Evolutionary conservation across 2,888 invertebrate species (phyloP).

Genomic region (Eupithecia abbreviata): DNA sequence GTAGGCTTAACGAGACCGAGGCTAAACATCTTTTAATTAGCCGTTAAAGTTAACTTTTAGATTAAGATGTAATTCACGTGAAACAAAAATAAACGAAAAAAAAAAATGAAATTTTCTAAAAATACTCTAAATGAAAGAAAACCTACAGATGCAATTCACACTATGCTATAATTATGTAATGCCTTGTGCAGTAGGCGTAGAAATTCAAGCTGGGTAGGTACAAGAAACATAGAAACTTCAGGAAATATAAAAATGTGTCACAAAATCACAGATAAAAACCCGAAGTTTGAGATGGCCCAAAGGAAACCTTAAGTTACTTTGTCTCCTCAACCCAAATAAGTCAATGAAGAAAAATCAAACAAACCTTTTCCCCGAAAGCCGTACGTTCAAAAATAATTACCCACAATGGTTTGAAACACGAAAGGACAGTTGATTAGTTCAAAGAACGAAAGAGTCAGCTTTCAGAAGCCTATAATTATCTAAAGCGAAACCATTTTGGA

Average conservation of each 20-base stretch:
- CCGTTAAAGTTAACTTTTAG: no score
- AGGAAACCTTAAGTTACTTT: not conserved
- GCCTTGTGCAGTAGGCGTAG: not conserved
- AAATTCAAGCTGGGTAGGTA: not conserved
- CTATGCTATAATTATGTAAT: not conserved
- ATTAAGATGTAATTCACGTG: no score
- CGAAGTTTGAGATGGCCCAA: no score
- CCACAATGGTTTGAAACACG: constrained; percentile 38
- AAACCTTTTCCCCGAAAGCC: constrained; percentile 4
- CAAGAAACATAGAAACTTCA: not conserved
- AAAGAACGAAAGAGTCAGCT: constrained; percentile 61
- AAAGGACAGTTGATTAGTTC: constrained; percentile 65
- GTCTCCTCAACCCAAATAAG: not conserved
- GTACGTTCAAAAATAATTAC: constrained; percentile 41
- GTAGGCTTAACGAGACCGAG: no score
- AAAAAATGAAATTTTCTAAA: no score
- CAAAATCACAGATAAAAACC: no score
- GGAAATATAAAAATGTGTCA: not conserved
- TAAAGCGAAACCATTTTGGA: constrained; percentile 76
- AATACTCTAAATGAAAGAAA: not conserved
- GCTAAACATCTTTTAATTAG: no score
- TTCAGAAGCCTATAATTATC: constrained; percentile 79
- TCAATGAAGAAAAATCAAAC: not conserved
- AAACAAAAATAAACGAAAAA: no score
- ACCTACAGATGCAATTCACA: not conserved